A percentile compares a stretch with the other conserved stretches of the same genome.
These are phyloP conservation scores for Morone chrysops DNA, from an alignment of 2,113 vertebrate genomes.

Conservation along the genomic window DNA sequence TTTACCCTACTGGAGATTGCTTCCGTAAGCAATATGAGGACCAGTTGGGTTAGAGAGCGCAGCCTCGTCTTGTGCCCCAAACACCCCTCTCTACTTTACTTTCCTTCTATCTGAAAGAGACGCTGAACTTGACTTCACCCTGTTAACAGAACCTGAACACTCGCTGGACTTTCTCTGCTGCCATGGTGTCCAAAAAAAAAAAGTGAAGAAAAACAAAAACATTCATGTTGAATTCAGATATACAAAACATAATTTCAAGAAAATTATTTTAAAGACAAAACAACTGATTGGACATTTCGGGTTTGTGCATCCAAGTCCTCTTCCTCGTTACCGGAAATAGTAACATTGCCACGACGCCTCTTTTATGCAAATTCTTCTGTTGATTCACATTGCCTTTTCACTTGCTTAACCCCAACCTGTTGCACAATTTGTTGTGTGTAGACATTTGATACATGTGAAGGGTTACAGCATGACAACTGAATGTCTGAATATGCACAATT, in stretches of 20 bases:
- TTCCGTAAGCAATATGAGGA: constrained; percentile 99
- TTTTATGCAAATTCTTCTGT: constrained; percentile 70
- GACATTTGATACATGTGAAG: constrained; percentile 63
- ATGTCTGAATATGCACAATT: constrained; percentile 83
- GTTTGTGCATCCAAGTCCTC: constrained; percentile 45
- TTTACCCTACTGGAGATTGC: constrained; percentile 98
- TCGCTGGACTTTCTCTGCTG: constrained; percentile 48
- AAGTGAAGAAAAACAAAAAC: not conserved
- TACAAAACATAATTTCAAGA: not conserved
- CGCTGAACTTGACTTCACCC: constrained; percentile 56
- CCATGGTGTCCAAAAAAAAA: constrained; percentile 17
- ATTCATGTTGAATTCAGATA: constrained; percentile 29
- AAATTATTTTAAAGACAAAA: constrained; percentile 10
- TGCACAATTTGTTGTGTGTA: constrained; percentile 74
- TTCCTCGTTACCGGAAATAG: constrained; percentile 28
- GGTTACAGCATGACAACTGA: constrained; percentile 77
- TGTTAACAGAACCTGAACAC: constrained; percentile 38
- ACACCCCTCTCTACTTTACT: constrained; percentile 17
- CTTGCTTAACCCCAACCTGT: constrained; percentile 72
- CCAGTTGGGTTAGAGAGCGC: constrained; percentile 89
- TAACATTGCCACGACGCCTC: constrained; percentile 48
- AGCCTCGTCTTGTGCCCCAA: not conserved
- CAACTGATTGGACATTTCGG: constrained; percentile 32
- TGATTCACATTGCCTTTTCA: constrained; percentile 77
- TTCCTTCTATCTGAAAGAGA: constrained; percentile 55